These are phyloP conservation scores for Andrena praecox DNA, from an alignment of 2,888 invertebrate species.

Conservation along the genomic window DNA sequence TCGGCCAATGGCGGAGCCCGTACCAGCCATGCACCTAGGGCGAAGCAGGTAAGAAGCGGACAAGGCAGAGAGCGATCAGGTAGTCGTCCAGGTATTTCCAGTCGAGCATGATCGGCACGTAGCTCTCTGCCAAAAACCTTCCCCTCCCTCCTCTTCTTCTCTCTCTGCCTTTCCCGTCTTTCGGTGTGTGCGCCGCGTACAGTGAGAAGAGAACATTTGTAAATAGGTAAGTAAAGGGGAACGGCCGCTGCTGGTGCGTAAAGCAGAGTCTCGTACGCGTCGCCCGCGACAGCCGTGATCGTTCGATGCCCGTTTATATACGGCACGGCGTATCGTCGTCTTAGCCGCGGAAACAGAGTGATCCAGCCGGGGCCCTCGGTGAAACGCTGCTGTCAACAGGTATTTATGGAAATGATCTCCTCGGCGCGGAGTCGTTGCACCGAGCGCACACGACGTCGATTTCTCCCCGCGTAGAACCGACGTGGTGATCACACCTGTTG, in stretches of 20 bases:
- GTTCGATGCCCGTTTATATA: conserved; percentile 41
- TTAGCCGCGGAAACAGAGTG: conserved; percentile 32
- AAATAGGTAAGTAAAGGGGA: conserved; percentile 78
- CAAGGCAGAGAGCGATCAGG: conserved; percentile 65
- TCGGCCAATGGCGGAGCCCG: conserved; percentile 68
- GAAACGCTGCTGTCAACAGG: conserved; percentile 70
- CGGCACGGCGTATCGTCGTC: conserved; percentile 30
- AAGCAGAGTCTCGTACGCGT: conserved; percentile 25
- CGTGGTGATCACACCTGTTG: conserved; percentile 68
- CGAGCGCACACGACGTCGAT: conserved; percentile 54
- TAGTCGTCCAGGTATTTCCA: conserved; percentile 81
- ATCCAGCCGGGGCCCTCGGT: conserved; percentile 48
- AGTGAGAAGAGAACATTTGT: conserved; percentile 72
- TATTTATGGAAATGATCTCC: conserved; percentile 74
- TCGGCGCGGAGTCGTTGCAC: conserved; percentile 60
- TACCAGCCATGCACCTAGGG: conserved; percentile 71
- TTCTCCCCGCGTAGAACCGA: conserved; percentile 47
- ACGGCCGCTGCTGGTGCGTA: conserved; percentile 18
- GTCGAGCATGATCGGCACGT: conserved; percentile 82
- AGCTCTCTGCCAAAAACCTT: conserved; percentile 65
- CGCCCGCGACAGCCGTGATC: conserved; percentile 37
- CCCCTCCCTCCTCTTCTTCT: conserved; percentile 34
- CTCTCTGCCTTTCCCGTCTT: conserved; percentile 22
- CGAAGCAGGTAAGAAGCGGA: conserved; percentile 67
- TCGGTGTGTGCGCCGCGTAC: conserved; percentile 46